These are phyloP conservation scores for Madoqua kirkii DNA, from an alignment of 2,113 vertebrate species.

Conservation along the genomic window DNA sequence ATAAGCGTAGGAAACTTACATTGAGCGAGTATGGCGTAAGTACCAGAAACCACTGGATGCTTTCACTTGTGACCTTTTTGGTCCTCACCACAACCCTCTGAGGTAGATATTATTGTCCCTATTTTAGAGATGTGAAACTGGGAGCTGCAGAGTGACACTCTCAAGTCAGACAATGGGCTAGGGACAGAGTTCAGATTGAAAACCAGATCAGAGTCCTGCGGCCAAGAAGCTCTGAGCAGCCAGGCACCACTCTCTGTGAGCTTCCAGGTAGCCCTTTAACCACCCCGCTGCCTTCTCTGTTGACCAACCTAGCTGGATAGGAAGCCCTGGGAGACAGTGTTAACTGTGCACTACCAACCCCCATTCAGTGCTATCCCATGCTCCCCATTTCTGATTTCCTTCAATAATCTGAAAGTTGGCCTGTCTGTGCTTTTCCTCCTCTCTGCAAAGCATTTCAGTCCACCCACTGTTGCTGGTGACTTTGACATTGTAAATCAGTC, in stretches of 20 bases:
- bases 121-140: constrained; percentile 41
- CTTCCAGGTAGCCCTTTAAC: neutral
- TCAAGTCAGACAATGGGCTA: neutral
- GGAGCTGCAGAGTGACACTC: neutral
- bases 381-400: neutral
- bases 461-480: neutral
- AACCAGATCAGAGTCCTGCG: neutral
- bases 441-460: neutral
- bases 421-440: neutral
- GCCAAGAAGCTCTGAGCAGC: neutral
- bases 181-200: neutral
- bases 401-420: neutral
- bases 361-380: neutral
- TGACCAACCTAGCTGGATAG: neutral
- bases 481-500: neutral
- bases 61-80: constrained; percentile 17
- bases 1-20: neutral
- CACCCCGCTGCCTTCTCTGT: neutral
- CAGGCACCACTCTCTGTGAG: neutral
- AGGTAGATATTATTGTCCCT: neutral
- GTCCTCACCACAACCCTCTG: neutral
- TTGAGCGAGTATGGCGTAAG: neutral
- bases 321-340: neutral
- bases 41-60: neutral
- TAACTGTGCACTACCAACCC: neutral